Evolutionary conservation across 30 jellyfish, hydroid and myxozoan species (phyloP).

Genomic region (Hydractinia symbiolongicarpus): DNA sequence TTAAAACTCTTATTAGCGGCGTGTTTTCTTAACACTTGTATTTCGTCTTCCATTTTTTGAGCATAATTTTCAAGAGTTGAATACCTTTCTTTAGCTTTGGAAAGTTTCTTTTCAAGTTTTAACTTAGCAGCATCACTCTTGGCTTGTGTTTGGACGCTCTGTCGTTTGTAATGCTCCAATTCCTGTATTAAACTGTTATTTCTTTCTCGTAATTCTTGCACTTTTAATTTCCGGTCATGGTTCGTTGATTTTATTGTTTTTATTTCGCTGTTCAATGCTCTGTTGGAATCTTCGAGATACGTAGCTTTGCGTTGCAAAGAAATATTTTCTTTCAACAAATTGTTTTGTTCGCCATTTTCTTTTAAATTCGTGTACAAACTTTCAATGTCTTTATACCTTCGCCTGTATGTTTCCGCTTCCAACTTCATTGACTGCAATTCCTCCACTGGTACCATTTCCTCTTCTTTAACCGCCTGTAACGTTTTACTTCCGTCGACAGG

Average conservation of each 20-base stretch:
- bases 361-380: background rate
- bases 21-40: slow-evolving; percentile 9
- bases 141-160: slow-evolving; percentile 9
- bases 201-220: slow-evolving; percentile 26
- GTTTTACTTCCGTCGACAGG: background rate
- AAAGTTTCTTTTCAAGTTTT: slow-evolving; percentile 14
- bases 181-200: slow-evolving; percentile 1
- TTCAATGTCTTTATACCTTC: background rate
- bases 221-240: slow-evolving; percentile 17
- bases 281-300: slow-evolving; percentile 16
- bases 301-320: slow-evolving; percentile 9
- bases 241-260: background rate
- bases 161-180: slow-evolving; percentile 26
- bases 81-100: slow-evolving; percentile 9
- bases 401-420: slow-evolving; percentile 20
- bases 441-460: slow-evolving; percentile 26
- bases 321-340: background rate
- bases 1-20: slow-evolving; percentile 7
- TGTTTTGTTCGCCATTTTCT: background rate
- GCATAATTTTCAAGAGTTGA: slow-evolving; percentile 18
- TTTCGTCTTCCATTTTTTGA: slow-evolving; percentile 18
- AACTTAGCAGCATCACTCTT: slow-evolving; percentile 2
- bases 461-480: background rate
- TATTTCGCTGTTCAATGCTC: slow-evolving; percentile 16
- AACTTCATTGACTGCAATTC: slow-evolving; percentile 11